These are phyloP conservation scores for Schrankia costaestrigalis DNA, from an alignment of 2,888 invertebrate genomes.

Conservation along the genomic window DNA sequence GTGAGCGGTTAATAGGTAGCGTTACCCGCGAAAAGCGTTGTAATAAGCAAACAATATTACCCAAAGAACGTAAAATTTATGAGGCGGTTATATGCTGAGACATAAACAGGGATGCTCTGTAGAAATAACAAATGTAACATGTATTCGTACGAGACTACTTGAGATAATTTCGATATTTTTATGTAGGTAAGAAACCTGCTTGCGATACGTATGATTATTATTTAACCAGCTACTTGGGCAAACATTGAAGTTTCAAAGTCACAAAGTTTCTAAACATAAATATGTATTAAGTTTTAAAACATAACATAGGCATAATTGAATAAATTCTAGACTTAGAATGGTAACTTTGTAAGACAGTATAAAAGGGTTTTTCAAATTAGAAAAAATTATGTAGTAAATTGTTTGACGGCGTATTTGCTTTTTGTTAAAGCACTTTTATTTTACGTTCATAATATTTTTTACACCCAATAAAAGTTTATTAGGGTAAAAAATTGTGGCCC, in stretches of 20 bases:
- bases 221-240: too few species aligned
- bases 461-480: slow-evolving; percentile 2
- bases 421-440: not conserved
- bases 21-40: slow-evolving; percentile 50
- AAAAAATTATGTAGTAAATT: too few species aligned
- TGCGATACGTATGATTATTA: too few species aligned
- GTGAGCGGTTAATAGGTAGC: slow-evolving; percentile 48
- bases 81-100: slow-evolving; percentile 63
- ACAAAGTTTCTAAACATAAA: too few species aligned
- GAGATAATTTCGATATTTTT: slow-evolving; percentile 32
- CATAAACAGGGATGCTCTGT: slow-evolving; percentile 51
- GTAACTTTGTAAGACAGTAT: too few species aligned
- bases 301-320: too few species aligned
- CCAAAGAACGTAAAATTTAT: slow-evolving; percentile 68
- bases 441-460: not conserved
- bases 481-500: slow-evolving; percentile 11
- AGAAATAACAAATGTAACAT: slow-evolving; percentile 45
- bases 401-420: too few species aligned
- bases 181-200: too few species aligned
- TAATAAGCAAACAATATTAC: slow-evolving; percentile 68
- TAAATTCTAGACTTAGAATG: too few species aligned
- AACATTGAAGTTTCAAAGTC: too few species aligned
- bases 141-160: slow-evolving; percentile 33
- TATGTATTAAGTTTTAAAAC: too few species aligned
- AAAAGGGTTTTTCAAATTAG: too few species aligned